Evolutionary conservation across 1,140 invertebrate species (phyloP).

Genomic region (Carposina sasakii): DNA sequence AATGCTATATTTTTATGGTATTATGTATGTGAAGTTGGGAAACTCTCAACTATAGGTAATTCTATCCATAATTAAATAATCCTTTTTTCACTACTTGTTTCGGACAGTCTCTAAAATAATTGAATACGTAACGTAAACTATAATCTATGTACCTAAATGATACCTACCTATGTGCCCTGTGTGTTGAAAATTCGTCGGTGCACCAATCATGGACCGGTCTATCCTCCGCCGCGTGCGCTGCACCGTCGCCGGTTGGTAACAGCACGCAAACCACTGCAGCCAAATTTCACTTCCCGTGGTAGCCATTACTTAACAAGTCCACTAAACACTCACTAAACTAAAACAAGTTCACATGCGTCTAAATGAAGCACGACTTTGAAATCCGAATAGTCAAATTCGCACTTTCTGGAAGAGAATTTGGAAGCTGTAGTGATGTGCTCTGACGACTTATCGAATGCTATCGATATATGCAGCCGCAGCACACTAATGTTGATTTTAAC

Average conservation of each 20-base stretch:
- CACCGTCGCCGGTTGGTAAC: conserved; percentile 80
- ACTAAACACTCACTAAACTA: conserved; percentile 31
- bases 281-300: conserved; percentile 83
- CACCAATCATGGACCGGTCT: conserved; percentile 93
- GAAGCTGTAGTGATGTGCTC: conserved; percentile 13
- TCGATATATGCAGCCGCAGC: conserved; percentile 16
- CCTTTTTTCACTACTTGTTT: too few relatives aligned
- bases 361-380: conserved; percentile 22
- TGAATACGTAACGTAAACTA: too few relatives aligned
- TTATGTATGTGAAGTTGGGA: too few relatives aligned
- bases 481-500: not conserved
- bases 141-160: conserved; percentile 1
- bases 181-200: conserved; percentile 93
- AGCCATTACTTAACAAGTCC: conserved; percentile 70
- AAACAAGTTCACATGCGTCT: conserved; percentile 17
- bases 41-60: too few relatives aligned
- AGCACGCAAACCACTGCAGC: conserved; percentile 90
- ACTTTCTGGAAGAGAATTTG: conserved; percentile 3
- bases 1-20: too few relatives aligned
- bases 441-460: conserved; percentile 12
- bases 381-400: conserved; percentile 13
- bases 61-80: too few relatives aligned
- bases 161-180: conserved; percentile 81
- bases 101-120: too few relatives aligned
- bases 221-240: conserved; percentile 81